Base-by-base conservation (phyloP, 2,797 vertebrate genomes). In the Rhynchotus rufescens region DNA sequence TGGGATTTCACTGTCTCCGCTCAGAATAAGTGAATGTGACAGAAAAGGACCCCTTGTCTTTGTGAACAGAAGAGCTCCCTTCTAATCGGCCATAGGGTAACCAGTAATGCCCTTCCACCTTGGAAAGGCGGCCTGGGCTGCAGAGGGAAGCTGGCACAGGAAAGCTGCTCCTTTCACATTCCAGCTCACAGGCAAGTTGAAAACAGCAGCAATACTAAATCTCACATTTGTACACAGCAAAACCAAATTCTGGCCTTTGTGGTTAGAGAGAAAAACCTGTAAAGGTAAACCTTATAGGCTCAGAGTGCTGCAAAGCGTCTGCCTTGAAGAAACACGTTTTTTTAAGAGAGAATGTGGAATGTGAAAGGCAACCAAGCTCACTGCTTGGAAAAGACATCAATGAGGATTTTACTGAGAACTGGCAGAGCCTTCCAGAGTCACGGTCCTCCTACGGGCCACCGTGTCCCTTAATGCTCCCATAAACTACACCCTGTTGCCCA, bases 21-120 rank as follows among this genome's bases (percentile, higher is more conserved):
- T 83, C 81, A 52, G 85, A 92, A 90, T 57, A 69, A 95, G 92
- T 42, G 36, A 79, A 67, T 2, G 4, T 1, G 9, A 86, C 76
- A 83, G 93, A 47, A 78, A 88, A 88, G 30, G 52, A 81, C 26
- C 38, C 26, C 59, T 40, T 36, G 76, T 42, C 79, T 83, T 64
- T 42, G 66, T 3, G 1, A 78, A 26, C 3, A 57, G 44, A 65
- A 2, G 1, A 84, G 56, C 17, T 57, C 71, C 26, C 45, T 22
- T 25, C 8, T 73, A 68, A 9, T 9, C 4, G 4, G 79, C 62
- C 75, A 49, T 1, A 30, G 47, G 52, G 84, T 83, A 87, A 30
- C 10, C 84, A 90, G 42, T 59, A 62, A 87, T 1, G 10, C 49
- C 42, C 28, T 90, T 52, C 68, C 75, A 69, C 84, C 65, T 20